A percentile compares a stretch with the other conserved stretches of the same genome.
Conservation (phyloP, 1,140 invertebrate species). For the Eriosoma lanigerum region DNA sequence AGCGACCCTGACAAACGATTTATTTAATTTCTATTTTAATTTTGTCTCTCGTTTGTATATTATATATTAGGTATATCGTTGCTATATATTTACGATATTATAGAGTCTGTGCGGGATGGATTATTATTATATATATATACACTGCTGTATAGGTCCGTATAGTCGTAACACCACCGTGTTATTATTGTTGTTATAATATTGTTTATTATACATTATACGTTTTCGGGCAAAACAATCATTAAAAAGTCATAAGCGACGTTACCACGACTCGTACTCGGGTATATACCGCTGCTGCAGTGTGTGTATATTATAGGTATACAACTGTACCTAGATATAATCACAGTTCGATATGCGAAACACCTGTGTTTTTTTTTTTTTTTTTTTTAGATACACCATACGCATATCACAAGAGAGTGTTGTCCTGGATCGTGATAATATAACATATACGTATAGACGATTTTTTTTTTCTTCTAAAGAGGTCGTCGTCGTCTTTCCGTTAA, state of each 20-base stretch:
- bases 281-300: background rate
- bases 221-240: conserved; percentile 42
- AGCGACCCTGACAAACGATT: conserved; percentile 30
- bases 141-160: conserved; percentile 18
- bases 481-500: conserved; percentile 8
- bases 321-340: background rate
- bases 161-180: conserved; percentile 13
- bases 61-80: too few species aligned
- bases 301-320: background rate
- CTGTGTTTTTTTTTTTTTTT: background rate
- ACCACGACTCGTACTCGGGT: background rate
- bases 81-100: background rate
- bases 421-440: too few species aligned
- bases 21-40: conserved; percentile 39
- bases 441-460: background rate
- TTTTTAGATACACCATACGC: too few species aligned
- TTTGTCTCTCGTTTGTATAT: conserved; percentile 16
- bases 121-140: background rate
- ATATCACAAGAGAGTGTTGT: background rate
- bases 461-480: background rate
- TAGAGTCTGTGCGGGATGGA: background rate
- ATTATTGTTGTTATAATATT: conserved; percentile 41
- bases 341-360: conserved; percentile 22
- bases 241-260: conserved; percentile 40
- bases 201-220: conserved; percentile 31